Conservation (phyloP, 30 jellyfish, hydroid and myxozoan species). For the Rhopilema esculentum region DNA sequence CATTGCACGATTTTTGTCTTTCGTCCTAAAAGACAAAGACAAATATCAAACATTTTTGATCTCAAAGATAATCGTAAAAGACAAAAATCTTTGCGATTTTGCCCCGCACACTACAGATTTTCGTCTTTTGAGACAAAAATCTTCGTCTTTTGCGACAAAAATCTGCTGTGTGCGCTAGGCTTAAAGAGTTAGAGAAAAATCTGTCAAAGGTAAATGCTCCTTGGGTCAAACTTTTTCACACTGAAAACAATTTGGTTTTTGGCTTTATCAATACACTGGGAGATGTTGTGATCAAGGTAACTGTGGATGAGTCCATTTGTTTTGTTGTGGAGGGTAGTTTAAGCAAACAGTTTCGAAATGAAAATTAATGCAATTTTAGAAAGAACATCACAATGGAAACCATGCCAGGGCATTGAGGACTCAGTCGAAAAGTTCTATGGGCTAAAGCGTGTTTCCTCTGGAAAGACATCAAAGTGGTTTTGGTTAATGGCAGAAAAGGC, state of each 20-base stretch:
- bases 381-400: constrained; percentile 14
- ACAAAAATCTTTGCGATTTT: too few relatives aligned
- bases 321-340: too few relatives aligned
- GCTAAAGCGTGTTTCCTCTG: background rate
- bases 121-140: too few relatives aligned
- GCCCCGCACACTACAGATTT: too few relatives aligned
- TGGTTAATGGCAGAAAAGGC: background rate
- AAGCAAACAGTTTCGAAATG: constrained; percentile 29
- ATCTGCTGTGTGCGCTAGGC: too few relatives aligned
- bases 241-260: constrained; percentile 23
- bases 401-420: constrained; percentile 47
- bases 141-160: too few relatives aligned
- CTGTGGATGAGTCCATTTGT: constrained; percentile 34
- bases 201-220: constrained; percentile 23
- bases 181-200: constrained; percentile 24
- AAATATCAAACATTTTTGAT: too few relatives aligned
- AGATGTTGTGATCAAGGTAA: constrained; percentile 1
- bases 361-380: constrained; percentile 16
- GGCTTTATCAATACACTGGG: constrained; percentile 12
- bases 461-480: constrained; percentile 1
- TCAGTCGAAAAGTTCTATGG: constrained; percentile 33
- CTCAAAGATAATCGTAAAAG: too few relatives aligned
- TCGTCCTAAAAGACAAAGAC: too few relatives aligned
- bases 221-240: constrained; percentile 27
- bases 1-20: too few relatives aligned